Base-by-base conservation (phyloP, 2,113 vertebrate genomes). In the Sylvilagus bachmani region DNA sequence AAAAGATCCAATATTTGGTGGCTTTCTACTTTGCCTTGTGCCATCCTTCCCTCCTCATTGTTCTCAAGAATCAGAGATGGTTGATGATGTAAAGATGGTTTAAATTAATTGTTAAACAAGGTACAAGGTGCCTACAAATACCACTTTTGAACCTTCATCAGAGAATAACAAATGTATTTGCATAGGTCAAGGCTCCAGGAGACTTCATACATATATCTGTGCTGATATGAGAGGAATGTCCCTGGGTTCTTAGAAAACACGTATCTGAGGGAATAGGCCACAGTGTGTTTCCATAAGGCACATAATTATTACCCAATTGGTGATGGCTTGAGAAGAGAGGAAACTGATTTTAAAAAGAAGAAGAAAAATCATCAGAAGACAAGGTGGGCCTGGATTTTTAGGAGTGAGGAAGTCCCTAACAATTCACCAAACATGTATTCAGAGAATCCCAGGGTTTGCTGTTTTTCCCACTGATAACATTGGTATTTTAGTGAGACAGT, bases 141-240 rank as follows among this genome's bases (percentile, higher is more conserved):
- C 29, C 3, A n/a, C 2, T 12, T 25, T 84, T 44, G 10, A 55
- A 29, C 5, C 24, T 81, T 66, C 27, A 6, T 70, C 33, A 77
- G n/a, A 94, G 11, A 90, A 73, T 0, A 44, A 44, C 14, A 70
- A 33, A 36, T 29, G 27, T 10, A 24, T 33, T 71, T n/a, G 62
- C 10, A n/a, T 22, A 6, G 58, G 44, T 29, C 5, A 9, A 49
- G 51, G 33, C 31, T 6, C 19, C 19, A 22, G 10, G 27, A 24
- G n/a, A 0, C 33, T 66, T 53, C 6, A 6, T 0, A 0, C 4
- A 11, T 81, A 24, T 75, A 10, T 66, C 31, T 1, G 1, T 33
- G 9, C 22, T 55, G 16, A 29, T 31, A 6, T 2, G 19, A 64
- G 58, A 14, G 0, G 3, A 14, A 3, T 10, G 4, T 77, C 17